Conservation (phyloP, 2,113 vertebrate genomes). For the Anas platyrhynchos region DNA sequence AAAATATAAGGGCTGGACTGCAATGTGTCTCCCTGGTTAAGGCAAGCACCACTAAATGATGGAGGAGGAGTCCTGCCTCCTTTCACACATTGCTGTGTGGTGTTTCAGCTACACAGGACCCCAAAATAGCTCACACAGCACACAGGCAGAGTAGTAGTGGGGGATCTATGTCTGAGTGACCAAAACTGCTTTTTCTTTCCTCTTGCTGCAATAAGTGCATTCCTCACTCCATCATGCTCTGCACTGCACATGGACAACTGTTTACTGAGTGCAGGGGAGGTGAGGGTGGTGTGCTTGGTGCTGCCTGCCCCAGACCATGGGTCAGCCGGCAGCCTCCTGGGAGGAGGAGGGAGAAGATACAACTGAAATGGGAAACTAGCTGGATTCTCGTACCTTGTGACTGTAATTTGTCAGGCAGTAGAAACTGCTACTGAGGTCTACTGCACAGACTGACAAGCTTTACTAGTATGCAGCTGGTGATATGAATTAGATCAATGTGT, state of each 20-base stretch:
- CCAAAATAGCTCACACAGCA: not conserved
- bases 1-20: not conserved
- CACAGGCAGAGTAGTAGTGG: not conserved
- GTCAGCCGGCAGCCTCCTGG: not conserved
- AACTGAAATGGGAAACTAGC: not conserved
- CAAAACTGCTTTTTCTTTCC: not conserved
- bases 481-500: not conserved
- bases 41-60: not conserved
- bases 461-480: not conserved
- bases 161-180: not conserved
- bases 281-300: not conserved
- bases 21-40: fast-evolving
- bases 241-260: not conserved
- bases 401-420: not conserved
- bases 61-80: not conserved
- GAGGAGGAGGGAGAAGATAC: not conserved
- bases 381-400: not conserved
- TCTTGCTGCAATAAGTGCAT: not conserved
- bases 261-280: not conserved
- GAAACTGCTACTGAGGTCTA: not conserved
- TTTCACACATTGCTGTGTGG: not conserved
- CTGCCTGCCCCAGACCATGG: not conserved
- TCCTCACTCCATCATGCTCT: fast-evolving
- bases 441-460: not conserved
- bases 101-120: fast-evolving